phyloP scores from a whole-genome alignment of 2,113 vertebrate species.

The Athene noctua region DNA sequence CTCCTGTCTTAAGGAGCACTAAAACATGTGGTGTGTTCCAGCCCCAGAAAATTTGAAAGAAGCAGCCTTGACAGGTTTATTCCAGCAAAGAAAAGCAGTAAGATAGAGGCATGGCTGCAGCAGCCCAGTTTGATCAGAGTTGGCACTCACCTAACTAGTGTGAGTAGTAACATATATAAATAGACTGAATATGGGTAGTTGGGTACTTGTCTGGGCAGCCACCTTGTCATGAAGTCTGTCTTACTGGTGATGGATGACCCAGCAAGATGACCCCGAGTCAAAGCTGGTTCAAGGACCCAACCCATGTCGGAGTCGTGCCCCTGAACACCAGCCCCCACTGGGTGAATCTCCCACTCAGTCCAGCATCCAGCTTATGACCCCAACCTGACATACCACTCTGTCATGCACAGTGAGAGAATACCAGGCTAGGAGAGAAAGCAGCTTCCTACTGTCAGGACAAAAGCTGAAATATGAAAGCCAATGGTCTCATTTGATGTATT shows the following conservation, averaged over 20 bases:
- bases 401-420: not conserved
- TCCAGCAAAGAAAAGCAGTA: not conserved
- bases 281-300: not conserved
- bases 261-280: not conserved
- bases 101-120: not conserved
- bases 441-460: not conserved
- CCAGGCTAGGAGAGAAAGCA: not conserved
- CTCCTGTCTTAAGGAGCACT: not conserved
- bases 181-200: not conserved
- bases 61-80: not conserved
- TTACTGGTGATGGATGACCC: not conserved
- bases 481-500: not conserved
- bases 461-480: not conserved
- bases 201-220: not conserved
- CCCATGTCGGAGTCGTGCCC: not conserved
- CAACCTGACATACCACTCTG: not conserved
- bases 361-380: not conserved
- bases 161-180: rapidly evolving
- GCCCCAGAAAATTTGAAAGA: not conserved
- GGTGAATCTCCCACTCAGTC: not conserved
- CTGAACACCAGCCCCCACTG: rapidly evolving
- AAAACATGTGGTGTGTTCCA: not conserved
- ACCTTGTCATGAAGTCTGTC: not conserved
- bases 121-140: not conserved
- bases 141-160: not conserved